Conservation (phyloP, 2,113 vertebrate genomes). For the Mugil cephalus region DNA sequence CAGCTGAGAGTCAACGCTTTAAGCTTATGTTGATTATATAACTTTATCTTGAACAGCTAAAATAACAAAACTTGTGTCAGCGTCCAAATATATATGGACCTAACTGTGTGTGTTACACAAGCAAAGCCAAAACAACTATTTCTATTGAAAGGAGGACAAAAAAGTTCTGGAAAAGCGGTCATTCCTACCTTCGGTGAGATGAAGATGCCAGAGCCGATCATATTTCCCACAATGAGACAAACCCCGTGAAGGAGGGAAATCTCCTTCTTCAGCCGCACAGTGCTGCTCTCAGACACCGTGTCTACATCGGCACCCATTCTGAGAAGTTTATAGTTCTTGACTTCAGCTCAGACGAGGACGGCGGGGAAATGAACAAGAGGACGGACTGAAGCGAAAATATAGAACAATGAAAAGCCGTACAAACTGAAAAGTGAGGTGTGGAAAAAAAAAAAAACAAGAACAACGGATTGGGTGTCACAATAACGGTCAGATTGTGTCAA, state of each 20-base stretch:
- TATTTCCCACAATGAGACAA: constrained; percentile 88
- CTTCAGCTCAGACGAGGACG: not conserved
- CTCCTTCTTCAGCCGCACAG: constrained; percentile 84
- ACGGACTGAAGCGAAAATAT: not conserved
- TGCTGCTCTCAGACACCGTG: constrained; percentile 46
- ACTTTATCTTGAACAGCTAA: too few species aligned
- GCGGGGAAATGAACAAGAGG: not conserved
- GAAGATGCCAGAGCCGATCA: constrained; percentile 89
- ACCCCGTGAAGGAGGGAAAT: constrained; percentile 88
- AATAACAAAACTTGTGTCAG: too few species aligned
- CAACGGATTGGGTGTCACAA: constrained; percentile 4
- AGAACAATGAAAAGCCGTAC: constrained; percentile 1
- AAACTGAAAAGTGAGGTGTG: not conserved
- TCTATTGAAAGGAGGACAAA: not conserved
- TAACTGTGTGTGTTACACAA: too few species aligned
- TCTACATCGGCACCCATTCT: constrained; percentile 77
- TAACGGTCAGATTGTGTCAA: constrained; percentile 7
- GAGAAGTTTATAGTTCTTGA: constrained; percentile 12
- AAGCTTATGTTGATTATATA: too few species aligned
- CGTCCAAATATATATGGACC: too few species aligned
- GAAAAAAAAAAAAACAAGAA: not conserved
- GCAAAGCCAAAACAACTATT: too few species aligned
- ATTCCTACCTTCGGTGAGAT: constrained; percentile 83
- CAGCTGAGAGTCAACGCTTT: too few species aligned
- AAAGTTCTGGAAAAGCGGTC: not conserved